Evolutionary conservation across 2,797 vertebrate species (phyloP), one percentile per base, ranked within the genome.

Genomic region (Benthosema pterotum): DNA sequence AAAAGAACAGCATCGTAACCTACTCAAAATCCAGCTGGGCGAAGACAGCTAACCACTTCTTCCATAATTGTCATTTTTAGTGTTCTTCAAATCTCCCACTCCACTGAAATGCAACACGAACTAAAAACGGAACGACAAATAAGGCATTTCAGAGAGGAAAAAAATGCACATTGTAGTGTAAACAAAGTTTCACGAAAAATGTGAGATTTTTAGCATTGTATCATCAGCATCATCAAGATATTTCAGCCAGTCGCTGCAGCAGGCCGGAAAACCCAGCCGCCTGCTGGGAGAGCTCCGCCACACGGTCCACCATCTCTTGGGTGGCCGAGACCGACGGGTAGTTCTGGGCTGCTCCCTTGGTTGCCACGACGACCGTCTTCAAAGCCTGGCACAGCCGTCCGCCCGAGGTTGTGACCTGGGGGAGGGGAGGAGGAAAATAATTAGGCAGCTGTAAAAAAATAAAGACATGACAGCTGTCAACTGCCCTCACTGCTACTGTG

Each of bases 321-420:
- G 91, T 89, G 0, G 94, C 94, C 0, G 93, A 85, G 15, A 90
- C 82, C 0, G 95, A 96, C 0, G 96, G 96, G 86, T 97, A 97
- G 80, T 93, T 93, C 65, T 96, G 90, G 28, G 95, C 96, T 0
- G 95, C 96, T 0, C 93, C 93, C 79, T 97, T 97, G 55, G 96
- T 95, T 4, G 95, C 94, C 54, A 96, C 92, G 1, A 97, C 96
- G 0, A 96, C 94, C 6, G 93, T 86, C 72, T 94, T 94, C 64
- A 97, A 78, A 51, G 94, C 93, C 74, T 96, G 95, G 84, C 95
- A 95, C 56, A 97, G 92, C 0, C 90, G 86, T 6, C 93, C 87
- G 9, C 95, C 94, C 0, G 93, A 95, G 3, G 93, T 93, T 47
- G 93, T 94, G 38, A 96, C 93, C 92, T 94, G 61, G 56, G 56